These are phyloP conservation scores for Acipenser transmontanus DNA, from an alignment of 2,797 vertebrate genomes.

Conservation along the genomic window DNA sequence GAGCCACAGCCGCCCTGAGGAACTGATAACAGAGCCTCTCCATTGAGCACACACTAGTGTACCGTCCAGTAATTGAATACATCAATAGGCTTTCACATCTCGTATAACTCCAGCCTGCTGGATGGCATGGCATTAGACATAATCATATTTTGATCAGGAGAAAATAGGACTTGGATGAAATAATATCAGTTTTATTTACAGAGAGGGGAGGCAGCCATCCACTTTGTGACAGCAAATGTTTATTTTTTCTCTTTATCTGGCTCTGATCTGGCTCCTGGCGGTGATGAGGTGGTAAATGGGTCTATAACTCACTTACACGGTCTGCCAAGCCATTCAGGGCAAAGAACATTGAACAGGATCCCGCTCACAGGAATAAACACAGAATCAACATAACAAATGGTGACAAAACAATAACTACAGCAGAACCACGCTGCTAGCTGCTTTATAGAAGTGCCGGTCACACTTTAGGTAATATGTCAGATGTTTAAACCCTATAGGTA, in stretches of 20 bases:
- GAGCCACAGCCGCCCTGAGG: conserved; percentile 42
- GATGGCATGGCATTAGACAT: conserved; percentile 48
- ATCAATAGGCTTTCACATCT: conserved; percentile 69
- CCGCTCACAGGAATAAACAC: conserved; percentile 43
- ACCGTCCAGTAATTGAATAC: conserved; percentile 57
- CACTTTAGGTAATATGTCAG: no score
- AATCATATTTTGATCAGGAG: conserved; percentile 69
- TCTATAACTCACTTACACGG: conserved; percentile 60
- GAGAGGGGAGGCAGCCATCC: conserved; percentile 38
- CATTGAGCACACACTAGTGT: conserved; percentile 46
- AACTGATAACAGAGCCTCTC: conserved; percentile 45
- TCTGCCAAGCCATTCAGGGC: conserved; percentile 42
- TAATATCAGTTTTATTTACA: conserved; percentile 64
- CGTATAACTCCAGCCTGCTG: conserved; percentile 41
- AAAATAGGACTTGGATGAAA: conserved; percentile 60
- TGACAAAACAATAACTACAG: conserved; percentile 29
- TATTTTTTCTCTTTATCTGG: conserved; percentile 43
- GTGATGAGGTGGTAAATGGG: conserved; percentile 55
- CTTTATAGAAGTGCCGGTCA: no score
- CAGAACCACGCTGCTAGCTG: background rate
- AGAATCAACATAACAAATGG: conserved; percentile 46
- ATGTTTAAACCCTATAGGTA: no score
- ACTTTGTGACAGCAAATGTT: conserved; percentile 36
- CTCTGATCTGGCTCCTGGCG: conserved; percentile 51
- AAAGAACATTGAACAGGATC: conserved; percentile 36